Percentiles rank a stretch among this genome's conserved stretches.
Conservation (phyloP, 2,113 vertebrate genomes). For the Typhlomys cinereus region DNA sequence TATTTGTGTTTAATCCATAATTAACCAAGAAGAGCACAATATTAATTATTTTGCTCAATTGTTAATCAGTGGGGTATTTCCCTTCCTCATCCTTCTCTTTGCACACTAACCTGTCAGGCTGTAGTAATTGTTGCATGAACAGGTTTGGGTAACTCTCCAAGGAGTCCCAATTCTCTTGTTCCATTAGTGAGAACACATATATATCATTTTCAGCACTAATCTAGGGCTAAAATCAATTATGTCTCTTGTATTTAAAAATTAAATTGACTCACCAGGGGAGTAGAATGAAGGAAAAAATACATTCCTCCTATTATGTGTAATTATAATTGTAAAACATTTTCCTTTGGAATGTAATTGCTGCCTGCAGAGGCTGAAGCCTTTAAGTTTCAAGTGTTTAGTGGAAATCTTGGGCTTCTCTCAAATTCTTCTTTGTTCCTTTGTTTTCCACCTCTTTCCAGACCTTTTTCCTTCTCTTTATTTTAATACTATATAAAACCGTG, state of each 20-base stretch:
- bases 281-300: constrained; percentile 88
- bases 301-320: constrained; percentile 89
- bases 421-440: constrained; percentile 77
- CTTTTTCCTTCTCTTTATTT: constrained; percentile 58
- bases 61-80: constrained; percentile 87
- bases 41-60: constrained; percentile 89
- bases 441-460: constrained; percentile 7
- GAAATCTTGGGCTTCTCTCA: constrained; percentile 80
- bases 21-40: constrained; percentile 86
- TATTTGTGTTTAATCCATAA: constrained; percentile 87
- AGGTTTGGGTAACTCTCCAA: constrained; percentile 84
- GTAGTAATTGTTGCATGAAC: constrained; percentile 86
- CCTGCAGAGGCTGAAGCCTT: constrained; percentile 85
- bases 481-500: constrained; percentile 67
- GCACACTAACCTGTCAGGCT: constrained; percentile 86
- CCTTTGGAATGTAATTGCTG: constrained; percentile 88
- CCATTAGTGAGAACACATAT: constrained; percentile 88
- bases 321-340: constrained; percentile 92
- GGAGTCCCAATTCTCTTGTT: constrained; percentile 88
- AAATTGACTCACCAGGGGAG: constrained; percentile 90
- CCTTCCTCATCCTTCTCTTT: constrained; percentile 67
- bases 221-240: constrained; percentile 91
- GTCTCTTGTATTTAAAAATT: constrained; percentile 91
- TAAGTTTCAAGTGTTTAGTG: constrained; percentile 82
- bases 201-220: constrained; percentile 90